Conservation (phyloP, 2,888 invertebrate species). For the Pterostichus madidus region DNA sequence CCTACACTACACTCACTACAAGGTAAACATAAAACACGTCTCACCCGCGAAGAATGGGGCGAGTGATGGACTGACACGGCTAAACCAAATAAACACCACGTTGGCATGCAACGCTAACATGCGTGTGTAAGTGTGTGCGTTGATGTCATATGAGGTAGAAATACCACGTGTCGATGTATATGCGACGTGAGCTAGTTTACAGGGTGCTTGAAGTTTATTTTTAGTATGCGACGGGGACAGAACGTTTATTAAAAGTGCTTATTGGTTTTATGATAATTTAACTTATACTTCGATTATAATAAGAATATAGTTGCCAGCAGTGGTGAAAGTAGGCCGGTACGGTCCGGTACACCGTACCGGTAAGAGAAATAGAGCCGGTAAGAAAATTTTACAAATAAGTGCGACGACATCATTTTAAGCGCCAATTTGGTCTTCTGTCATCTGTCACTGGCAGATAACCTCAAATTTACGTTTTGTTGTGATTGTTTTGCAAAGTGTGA, state of each 20-base stretch:
- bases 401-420: no score
- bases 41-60: conserved; percentile 63
- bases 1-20: neutral
- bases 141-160: neutral
- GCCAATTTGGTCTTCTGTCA: no score
- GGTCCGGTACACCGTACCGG: no score
- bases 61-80: conserved; percentile 59
- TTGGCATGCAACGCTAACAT: conserved; percentile 43
- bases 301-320: no score
- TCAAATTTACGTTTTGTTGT: no score
- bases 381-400: no score
- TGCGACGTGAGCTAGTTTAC: neutral
- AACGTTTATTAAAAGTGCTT: conserved; percentile 14
- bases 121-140: neutral
- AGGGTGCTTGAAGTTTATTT: conserved; percentile 3
- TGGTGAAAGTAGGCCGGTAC: no score
- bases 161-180: conserved; percentile 23
- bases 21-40: conserved; percentile 60
- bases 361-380: no score
- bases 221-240: neutral
- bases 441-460: no score
- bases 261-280: no score
- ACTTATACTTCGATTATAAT: no score
- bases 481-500: no score
- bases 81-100: conserved; percentile 60